Evolutionary conservation across 2,113 vertebrate genomes (phyloP).

Genomic region (Otis tarda): DNA sequence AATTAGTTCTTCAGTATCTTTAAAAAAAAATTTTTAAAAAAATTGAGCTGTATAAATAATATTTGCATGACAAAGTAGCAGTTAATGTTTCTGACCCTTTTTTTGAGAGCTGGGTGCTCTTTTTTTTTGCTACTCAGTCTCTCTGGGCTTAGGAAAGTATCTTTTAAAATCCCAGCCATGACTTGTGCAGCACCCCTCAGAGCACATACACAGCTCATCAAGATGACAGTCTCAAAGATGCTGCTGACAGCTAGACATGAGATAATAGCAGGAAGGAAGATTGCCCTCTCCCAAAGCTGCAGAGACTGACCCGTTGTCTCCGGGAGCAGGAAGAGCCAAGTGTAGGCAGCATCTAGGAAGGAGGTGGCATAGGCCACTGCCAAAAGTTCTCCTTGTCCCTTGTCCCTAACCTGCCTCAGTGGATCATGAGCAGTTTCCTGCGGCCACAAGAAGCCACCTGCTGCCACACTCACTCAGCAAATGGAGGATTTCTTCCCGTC

Average conservation of each 20-base stretch:
- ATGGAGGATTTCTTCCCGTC: not conserved
- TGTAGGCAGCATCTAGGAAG: not conserved
- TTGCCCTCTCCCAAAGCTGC: not conserved
- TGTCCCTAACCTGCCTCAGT: not conserved
- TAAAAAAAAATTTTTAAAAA: too few species aligned
- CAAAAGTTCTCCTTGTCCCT: not conserved
- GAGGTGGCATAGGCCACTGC: not conserved
- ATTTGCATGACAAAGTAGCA: not conserved
- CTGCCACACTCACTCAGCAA: not conserved
- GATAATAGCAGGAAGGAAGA: not conserved
- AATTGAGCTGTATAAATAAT: not conserved
- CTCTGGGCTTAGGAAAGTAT: not conserved
- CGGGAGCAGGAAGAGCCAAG: not conserved
- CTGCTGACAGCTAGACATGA: not conserved
- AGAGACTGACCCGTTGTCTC: not conserved
- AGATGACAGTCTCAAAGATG: not conserved
- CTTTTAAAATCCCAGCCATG: not conserved
- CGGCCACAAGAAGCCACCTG: not conserved
- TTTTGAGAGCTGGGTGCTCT: not conserved
- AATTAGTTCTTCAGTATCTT: not conserved
- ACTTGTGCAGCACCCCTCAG: not conserved
- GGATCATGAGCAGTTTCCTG: not conserved
- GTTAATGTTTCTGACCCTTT: not conserved
- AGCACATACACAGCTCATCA: not conserved
- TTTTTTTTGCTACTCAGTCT: not conserved